Conservation (phyloP, 2,888 invertebrate species). For the Dastarcus helophoroides region DNA sequence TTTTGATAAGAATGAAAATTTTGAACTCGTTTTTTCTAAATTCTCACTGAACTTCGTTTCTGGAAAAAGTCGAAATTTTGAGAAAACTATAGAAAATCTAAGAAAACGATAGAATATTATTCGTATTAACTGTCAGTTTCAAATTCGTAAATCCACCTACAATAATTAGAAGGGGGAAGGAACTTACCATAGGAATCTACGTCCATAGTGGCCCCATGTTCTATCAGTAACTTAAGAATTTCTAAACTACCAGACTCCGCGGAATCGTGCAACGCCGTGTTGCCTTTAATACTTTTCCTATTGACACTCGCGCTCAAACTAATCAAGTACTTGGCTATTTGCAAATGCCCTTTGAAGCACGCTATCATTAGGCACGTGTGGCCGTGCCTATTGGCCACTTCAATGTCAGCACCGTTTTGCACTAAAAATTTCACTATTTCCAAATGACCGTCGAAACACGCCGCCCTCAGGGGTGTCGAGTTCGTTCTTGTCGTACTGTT, state of each 20-base stretch:
- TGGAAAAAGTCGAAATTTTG: too few relatives aligned
- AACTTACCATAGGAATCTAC: slow-evolving; percentile 78
- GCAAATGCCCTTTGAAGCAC: slow-evolving; percentile 88
- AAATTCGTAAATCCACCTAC: too few relatives aligned
- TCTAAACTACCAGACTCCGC: slow-evolving; percentile 92
- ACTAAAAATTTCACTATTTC: slow-evolving; percentile 91
- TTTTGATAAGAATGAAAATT: too few relatives aligned
- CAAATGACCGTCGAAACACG: slow-evolving; percentile 93
- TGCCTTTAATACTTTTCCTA: slow-evolving; percentile 82
- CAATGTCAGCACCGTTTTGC: slow-evolving; percentile 87
- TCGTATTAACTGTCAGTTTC: too few relatives aligned
- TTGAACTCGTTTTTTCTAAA: too few relatives aligned
- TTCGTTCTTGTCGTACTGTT: slow-evolving; percentile 91
- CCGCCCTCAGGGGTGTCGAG: slow-evolving; percentile 88
- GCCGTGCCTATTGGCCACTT: slow-evolving; percentile 89
- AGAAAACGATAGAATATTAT: too few relatives aligned
- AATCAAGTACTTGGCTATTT: slow-evolving; percentile 82
- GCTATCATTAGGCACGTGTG: slow-evolving; percentile 98
- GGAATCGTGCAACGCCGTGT: slow-evolving; percentile 96
- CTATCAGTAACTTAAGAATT: slow-evolving; percentile 78
- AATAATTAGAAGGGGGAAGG: too few relatives aligned
- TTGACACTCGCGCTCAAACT: slow-evolving; percentile 83
- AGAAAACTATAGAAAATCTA: too few relatives aligned
- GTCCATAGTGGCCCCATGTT: slow-evolving; percentile 84
- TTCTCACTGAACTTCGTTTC: too few relatives aligned